These are phyloP conservation scores for Plusia festucae DNA, from an alignment of 2,888 invertebrate genomes.

Conservation along the genomic window DNA sequence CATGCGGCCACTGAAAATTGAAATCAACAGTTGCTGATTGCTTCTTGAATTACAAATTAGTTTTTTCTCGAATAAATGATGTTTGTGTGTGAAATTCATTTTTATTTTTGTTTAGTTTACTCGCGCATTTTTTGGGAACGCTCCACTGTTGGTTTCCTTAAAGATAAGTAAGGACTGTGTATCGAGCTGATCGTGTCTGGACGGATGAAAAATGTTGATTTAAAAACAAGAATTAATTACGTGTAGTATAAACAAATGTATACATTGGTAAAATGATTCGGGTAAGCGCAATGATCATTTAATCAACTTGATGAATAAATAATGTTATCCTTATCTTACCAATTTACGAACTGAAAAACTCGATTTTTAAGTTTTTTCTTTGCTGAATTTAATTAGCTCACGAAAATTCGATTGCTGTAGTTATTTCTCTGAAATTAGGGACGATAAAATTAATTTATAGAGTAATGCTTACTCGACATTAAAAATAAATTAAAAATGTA, in stretches of 20 bases:
- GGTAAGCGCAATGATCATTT: neutral
- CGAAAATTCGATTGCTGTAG: neutral
- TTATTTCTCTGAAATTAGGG: neutral
- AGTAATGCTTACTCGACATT: neutral
- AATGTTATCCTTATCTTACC: neutral
- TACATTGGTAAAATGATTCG: neutral
- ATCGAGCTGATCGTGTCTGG: too few species aligned
- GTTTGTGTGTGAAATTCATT: neutral
- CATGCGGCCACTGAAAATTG: neutral
- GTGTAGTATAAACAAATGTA: neutral
- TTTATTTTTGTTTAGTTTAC: conserved; percentile 1
- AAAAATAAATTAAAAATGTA: conserved; percentile 15
- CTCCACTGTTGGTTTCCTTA: neutral
- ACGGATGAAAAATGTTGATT: too few species aligned
- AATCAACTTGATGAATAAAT: neutral
- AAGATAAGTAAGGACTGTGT: too few species aligned
- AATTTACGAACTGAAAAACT: neutral
- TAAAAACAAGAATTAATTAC: too few species aligned
- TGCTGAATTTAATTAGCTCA: neutral
- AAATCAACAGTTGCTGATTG: neutral
- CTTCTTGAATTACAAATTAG: neutral
- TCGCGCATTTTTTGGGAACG: neutral
- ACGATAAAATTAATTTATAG: conserved; percentile 18
- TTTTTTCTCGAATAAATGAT: neutral
- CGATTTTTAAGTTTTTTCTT: neutral